Evolutionary conservation across 2,888 invertebrate species (phyloP).

Genomic region (Herminia tarsipennalis): DNA sequence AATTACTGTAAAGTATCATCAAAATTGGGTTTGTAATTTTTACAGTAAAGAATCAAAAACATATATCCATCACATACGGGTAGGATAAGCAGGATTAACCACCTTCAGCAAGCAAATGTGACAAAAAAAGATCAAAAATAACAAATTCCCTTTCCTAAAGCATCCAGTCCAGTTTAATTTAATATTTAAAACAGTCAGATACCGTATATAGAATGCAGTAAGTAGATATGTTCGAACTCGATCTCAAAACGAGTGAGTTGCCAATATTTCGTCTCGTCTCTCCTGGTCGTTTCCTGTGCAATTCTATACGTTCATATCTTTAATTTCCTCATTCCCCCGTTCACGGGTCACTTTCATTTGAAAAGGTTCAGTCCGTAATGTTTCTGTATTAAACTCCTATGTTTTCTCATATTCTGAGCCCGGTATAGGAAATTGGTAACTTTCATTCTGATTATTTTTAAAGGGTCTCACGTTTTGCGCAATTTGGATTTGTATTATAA

Average conservation of each 20-base stretch:
- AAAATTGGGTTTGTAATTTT: too few relatives aligned
- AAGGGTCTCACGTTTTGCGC: conserved; percentile 10
- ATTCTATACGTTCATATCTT: conserved; percentile 56
- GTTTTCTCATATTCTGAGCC: conserved; percentile 25
- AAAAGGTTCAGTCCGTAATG: conserved; percentile 37
- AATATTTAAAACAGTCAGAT: too few relatives aligned
- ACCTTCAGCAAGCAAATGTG: too few relatives aligned
- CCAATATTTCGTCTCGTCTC: conserved; percentile 27
- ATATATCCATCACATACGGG: too few relatives aligned
- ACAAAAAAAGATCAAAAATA: too few relatives aligned
- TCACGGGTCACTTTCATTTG: conserved; percentile 45
- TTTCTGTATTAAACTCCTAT: conserved; percentile 18
- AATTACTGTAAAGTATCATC: too few relatives aligned
- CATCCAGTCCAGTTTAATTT: too few relatives aligned
- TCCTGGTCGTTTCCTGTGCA: conserved; percentile 40
- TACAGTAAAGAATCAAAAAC: too few relatives aligned
- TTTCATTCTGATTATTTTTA: conserved; percentile 29
- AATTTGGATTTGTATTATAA: conserved; percentile 2
- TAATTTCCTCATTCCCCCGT: conserved; percentile 55
- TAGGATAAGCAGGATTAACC: too few relatives aligned
- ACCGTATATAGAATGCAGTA: too few relatives aligned
- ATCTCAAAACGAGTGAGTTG: conserved; percentile 6
- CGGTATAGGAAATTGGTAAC: conserved; percentile 38
- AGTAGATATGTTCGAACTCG: not conserved
- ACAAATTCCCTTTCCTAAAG: too few relatives aligned